Evolutionary conservation across 2,113 vertebrate species (phyloP).

Genomic region (Podocnemis expansa): DNA sequence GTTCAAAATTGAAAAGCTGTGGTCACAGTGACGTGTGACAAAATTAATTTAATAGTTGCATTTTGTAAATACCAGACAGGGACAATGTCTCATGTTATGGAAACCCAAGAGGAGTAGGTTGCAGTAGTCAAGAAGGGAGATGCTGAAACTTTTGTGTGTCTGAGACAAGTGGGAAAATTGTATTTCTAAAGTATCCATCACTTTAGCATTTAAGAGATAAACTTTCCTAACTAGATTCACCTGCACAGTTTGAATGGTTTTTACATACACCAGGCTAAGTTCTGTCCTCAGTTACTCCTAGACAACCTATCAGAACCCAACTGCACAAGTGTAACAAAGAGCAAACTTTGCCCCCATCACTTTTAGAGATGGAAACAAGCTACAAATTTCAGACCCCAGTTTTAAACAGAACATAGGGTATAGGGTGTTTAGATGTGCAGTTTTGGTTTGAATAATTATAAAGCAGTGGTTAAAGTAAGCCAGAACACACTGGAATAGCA

Average conservation of each 20-base stretch:
- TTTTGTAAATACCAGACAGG: background rate
- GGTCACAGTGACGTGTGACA: background rate
- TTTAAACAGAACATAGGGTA: background rate
- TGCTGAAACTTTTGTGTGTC: background rate
- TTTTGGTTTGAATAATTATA: background rate
- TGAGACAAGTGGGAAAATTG: constrained; percentile 14
- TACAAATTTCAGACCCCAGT: background rate
- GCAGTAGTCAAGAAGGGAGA: background rate
- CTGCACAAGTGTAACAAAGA: background rate
- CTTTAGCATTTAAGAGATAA: background rate
- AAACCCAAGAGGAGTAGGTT: constrained; percentile 4
- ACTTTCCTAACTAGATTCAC: background rate
- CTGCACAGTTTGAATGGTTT: background rate
- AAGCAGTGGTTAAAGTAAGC: too few relatives aligned
- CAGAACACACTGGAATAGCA: too few relatives aligned
- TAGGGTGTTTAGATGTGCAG: background rate
- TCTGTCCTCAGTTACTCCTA: background rate
- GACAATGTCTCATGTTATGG: background rate
- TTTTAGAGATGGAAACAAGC: background rate
- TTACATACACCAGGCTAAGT: background rate
- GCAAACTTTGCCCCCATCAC: background rate
- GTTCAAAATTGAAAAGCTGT: background rate
- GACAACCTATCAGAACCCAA: background rate
- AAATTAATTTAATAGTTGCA: constrained; percentile 7
- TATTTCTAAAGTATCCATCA: background rate